Conservation (phyloP, 2,888 invertebrate species). For the Scaptomyza cyrtandrae region DNA sequence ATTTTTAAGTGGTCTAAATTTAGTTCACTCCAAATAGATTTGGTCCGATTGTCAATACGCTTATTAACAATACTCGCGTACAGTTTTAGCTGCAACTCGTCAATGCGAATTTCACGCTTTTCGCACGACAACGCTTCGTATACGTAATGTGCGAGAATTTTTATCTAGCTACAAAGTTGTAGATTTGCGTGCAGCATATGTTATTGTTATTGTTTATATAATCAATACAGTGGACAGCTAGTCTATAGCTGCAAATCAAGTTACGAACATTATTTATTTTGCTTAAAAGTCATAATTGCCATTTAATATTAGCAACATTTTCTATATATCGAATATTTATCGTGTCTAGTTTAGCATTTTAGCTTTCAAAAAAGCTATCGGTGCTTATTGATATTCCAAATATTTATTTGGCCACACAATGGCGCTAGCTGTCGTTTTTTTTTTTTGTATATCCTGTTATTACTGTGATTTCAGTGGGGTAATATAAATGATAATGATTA, state of each 20-base stretch:
- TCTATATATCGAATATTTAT: not conserved
- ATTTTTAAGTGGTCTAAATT: too few species aligned
- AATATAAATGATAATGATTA: not conserved
- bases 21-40: slow-evolving; percentile 8
- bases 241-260: slow-evolving; percentile 20
- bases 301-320: slow-evolving; percentile 20
- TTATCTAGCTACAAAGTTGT: slow-evolving; percentile 2
- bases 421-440: not conserved
- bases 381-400: slow-evolving; percentile 59
- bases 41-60: slow-evolving; percentile 24
- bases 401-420: slow-evolving; percentile 48
- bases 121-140: slow-evolving; percentile 44
- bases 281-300: slow-evolving; percentile 63
- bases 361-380: slow-evolving; percentile 7
- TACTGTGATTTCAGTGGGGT: not conserved
- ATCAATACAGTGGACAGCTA: slow-evolving; percentile 9
- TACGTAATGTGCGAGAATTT: slow-evolving; percentile 46
- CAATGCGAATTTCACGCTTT: slow-evolving; percentile 64
- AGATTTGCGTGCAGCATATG: slow-evolving; percentile 8
- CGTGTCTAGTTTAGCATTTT: not conserved
- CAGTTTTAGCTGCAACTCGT: slow-evolving; percentile 58
- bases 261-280: slow-evolving; percentile 42
- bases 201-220: slow-evolving; percentile 26
- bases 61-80: slow-evolving; percentile 53
- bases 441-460: slow-evolving; percentile 6